Conservation (phyloP, 2,888 invertebrate genomes). For the Lithophane ornitopus region DNA sequence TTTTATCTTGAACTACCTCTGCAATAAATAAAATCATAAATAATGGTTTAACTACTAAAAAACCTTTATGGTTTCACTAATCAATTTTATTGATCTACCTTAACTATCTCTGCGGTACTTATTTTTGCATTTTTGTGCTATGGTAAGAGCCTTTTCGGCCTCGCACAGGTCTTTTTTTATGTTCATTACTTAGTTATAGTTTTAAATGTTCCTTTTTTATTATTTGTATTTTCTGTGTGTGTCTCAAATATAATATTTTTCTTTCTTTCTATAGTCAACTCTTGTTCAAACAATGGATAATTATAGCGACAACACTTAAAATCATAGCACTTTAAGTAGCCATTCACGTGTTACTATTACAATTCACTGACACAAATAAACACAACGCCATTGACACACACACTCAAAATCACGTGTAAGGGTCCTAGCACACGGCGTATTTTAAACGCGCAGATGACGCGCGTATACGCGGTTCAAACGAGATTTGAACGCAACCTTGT, state of each 20-base stretch:
- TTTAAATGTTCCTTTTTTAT: too few relatives aligned
- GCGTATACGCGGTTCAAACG: too few relatives aligned
- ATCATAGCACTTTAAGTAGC: slow-evolving; percentile 4
- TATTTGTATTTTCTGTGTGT: too few relatives aligned
- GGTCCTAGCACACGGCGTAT: too few relatives aligned
- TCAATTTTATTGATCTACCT: background rate
- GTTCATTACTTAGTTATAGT: too few relatives aligned
- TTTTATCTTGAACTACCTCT: background rate
- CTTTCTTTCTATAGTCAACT: background rate
- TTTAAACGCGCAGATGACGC: too few relatives aligned
- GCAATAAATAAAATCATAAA: background rate
- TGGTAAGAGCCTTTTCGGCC: too few relatives aligned
- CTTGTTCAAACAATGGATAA: background rate
- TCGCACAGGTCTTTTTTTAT: too few relatives aligned
- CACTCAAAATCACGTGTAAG: slow-evolving; percentile 15
- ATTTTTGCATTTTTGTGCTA: too few relatives aligned
- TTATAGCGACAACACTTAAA: background rate
- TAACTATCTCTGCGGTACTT: too few relatives aligned
- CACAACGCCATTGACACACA: slow-evolving; percentile 2
- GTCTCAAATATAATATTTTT: too few relatives aligned
- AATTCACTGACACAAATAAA: slow-evolving; percentile 31
- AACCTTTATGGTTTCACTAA: background rate
- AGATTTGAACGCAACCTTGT: too few relatives aligned
- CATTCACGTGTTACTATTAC: slow-evolving; percentile 2
- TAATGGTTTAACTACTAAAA: background rate